Percentiles rank a stretch among this genome's conserved stretches.
These are phyloP conservation scores for Erpetoichthys calabaricus DNA, from an alignment of 2,797 vertebrate species.

Conservation along the genomic window DNA sequence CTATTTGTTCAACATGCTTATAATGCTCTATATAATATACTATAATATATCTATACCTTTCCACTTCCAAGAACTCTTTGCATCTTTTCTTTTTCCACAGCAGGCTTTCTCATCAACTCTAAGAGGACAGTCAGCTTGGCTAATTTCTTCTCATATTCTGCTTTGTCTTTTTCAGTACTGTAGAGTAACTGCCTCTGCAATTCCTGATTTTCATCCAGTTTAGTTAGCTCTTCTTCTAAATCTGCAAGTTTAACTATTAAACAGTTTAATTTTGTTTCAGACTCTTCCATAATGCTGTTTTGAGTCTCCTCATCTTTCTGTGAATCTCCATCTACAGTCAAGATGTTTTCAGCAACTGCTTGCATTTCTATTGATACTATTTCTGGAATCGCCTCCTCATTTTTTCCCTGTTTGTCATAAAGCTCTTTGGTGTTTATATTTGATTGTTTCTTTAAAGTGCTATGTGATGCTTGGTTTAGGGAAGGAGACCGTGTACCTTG, in stretches of 20 bases:
- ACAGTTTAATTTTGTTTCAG: slow-evolving; percentile 33
- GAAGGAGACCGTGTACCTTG: slow-evolving; percentile 63
- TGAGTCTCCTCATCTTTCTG: slow-evolving; percentile 6
- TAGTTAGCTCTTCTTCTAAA: slow-evolving; percentile 53
- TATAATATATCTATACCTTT: too few species aligned
- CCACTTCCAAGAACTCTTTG: neutral
- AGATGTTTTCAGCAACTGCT: neutral
- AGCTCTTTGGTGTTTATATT: slow-evolving; percentile 9
- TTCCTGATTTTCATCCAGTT: slow-evolving; percentile 54
- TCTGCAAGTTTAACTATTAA: slow-evolving; percentile 58
- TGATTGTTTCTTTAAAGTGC: slow-evolving; percentile 52
- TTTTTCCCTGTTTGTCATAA: neutral
- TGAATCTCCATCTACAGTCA: slow-evolving; percentile 12
- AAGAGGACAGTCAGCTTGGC: slow-evolving; percentile 56
- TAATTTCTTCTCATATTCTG: slow-evolving; percentile 64
- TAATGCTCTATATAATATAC: too few species aligned
- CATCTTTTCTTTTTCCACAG: slow-evolving; percentile 13
- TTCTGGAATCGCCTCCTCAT: too few species aligned
- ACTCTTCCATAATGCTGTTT: slow-evolving; percentile 18
- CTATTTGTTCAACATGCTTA: too few species aligned
- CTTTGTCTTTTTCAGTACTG: slow-evolving; percentile 56
- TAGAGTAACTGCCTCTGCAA: slow-evolving; percentile 63
- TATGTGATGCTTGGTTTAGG: slow-evolving; percentile 64
- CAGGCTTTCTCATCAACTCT: slow-evolving; percentile 34
- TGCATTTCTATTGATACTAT: neutral